A percentile compares a stretch with the other conserved stretches of the same genome.
Conservation (phyloP, 2,888 invertebrate genomes). For the Patella ulyssiponensis region DNA sequence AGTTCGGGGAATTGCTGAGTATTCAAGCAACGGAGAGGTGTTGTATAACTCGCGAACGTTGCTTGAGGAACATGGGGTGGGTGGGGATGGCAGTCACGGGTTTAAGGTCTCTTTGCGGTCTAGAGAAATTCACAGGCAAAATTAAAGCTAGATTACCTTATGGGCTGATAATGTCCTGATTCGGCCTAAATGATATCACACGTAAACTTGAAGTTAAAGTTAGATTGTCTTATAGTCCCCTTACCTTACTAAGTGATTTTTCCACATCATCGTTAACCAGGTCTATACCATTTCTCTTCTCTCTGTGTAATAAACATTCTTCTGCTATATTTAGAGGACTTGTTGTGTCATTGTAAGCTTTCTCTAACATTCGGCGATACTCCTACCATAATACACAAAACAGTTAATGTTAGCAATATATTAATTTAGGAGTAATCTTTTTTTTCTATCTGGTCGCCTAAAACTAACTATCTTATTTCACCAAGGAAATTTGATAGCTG, state of each 20-base stretch:
- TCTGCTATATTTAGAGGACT: conserved; percentile 92
- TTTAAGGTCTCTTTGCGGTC: too few species aligned
- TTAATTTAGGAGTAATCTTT: background rate
- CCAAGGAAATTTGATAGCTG: too few species aligned
- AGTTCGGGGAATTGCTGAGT: too few species aligned
- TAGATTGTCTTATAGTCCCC: background rate
- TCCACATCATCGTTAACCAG: conserved; percentile 92
- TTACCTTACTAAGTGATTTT: conserved; percentile 81
- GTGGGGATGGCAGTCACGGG: too few species aligned
- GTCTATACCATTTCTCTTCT: conserved; percentile 89
- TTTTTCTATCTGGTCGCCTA: background rate
- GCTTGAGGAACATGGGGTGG: too few species aligned
- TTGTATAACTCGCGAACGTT: too few species aligned
- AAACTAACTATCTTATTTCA: background rate
- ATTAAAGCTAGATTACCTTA: too few species aligned
- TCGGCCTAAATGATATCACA: too few species aligned
- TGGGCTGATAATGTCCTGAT: too few species aligned
- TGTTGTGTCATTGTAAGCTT: conserved; percentile 83
- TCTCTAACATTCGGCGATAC: conserved; percentile 76
- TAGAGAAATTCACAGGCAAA: too few species aligned
- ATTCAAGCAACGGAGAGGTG: too few species aligned
- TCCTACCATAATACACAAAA: conserved; percentile 73
- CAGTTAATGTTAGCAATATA: background rate
- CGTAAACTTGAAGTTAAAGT: too few species aligned
- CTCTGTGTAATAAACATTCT: conserved; percentile 92